Conservation (phyloP, 2,113 vertebrate species). For the Larimichthys crocea region DNA sequence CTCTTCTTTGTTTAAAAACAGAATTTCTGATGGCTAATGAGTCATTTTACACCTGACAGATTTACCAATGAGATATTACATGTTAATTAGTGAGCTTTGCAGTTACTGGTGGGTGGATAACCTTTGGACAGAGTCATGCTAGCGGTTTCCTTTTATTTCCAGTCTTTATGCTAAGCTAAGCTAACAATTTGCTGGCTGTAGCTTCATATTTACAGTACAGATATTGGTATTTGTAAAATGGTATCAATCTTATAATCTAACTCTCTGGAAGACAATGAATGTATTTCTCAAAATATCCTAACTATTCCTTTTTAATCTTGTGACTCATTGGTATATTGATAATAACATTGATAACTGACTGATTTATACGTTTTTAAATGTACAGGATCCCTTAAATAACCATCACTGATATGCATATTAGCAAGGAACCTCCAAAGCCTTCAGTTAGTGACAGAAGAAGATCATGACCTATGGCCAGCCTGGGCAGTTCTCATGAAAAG, state of each 20-base stretch:
- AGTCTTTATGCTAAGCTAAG: too few species aligned
- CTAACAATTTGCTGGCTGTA: too few species aligned
- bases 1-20: constrained; percentile 8
- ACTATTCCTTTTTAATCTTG: neutral
- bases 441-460: neutral
- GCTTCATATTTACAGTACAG: too few species aligned
- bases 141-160: neutral
- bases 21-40: neutral
- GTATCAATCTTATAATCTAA: too few species aligned
- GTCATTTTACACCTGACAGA: too few species aligned
- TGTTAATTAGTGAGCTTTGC: too few species aligned
- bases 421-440: neutral
- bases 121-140: too few species aligned
- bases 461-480: neutral
- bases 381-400: neutral
- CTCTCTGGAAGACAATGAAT: neutral
- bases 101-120: too few species aligned
- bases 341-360: neutral
- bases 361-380: neutral
- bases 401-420: neutral
- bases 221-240: too few species aligned
- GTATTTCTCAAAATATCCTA: neutral
- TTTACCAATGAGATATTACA: too few species aligned
- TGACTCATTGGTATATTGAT: neutral
- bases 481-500: neutral